Conservation (phyloP, 2,797 vertebrate genomes). For the Melanotaenia pygmaea region DNA sequence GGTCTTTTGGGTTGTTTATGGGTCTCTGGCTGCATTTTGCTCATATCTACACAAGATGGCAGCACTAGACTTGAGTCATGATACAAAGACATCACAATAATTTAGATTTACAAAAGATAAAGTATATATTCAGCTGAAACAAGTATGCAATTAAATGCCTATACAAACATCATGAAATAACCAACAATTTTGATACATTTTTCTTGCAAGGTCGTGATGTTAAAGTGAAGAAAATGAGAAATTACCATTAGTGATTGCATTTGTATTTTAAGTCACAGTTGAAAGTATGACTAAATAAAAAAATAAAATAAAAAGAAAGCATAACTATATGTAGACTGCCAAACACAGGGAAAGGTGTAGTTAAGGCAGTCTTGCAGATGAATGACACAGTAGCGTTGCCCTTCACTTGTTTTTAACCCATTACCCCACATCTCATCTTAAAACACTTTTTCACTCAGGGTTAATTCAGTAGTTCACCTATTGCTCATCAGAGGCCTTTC, state of each 20-base stretch:
- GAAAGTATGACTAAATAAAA: not conserved
- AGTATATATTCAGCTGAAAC: not conserved
- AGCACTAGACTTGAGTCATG: not conserved
- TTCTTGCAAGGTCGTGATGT: not conserved
- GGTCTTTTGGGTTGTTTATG: not conserved
- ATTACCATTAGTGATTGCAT: not conserved
- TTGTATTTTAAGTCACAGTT: not conserved
- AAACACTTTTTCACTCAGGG: conserved; percentile 11
- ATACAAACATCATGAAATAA: not conserved
- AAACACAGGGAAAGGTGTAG: conserved; percentile 16
- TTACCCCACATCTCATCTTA: conserved; percentile 37
- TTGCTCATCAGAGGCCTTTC: conserved; percentile 36
- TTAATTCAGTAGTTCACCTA: conserved; percentile 45
- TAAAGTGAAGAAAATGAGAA: not conserved
- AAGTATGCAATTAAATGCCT: not conserved
- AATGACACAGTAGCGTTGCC: not conserved
- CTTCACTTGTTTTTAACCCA: conserved; percentile 34
- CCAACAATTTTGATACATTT: not conserved
- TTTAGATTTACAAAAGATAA: not conserved
- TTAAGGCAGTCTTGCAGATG: conserved; percentile 4
- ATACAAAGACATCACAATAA: not conserved
- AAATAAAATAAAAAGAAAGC: not conserved
- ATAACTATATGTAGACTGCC: conserved; percentile 12
- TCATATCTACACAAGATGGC: not conserved
- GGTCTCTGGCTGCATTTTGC: not conserved